Percentiles rank a stretch among this genome's conserved stretches.
These are phyloP conservation scores for Gasteruption jaculator DNA, from an alignment of 2,888 invertebrate genomes.

Conservation along the genomic window DNA sequence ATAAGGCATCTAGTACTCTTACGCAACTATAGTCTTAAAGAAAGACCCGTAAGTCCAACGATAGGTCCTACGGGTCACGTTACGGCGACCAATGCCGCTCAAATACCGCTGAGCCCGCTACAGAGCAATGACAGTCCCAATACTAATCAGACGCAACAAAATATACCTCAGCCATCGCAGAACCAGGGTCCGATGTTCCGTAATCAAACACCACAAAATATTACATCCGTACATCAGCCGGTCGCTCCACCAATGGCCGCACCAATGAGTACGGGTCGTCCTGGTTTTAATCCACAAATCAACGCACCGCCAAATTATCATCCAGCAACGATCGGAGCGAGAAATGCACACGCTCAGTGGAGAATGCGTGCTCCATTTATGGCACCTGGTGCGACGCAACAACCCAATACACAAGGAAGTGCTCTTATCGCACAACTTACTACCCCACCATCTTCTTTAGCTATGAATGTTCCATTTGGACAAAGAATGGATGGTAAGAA, in stretches of 20 bases:
- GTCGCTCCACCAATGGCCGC: slow-evolving; percentile 35
- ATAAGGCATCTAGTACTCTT: slow-evolving; percentile 72
- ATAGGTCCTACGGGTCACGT: slow-evolving; percentile 56
- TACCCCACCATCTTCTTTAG: slow-evolving; percentile 56
- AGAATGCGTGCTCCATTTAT: slow-evolving; percentile 43
- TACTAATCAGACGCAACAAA: slow-evolving; percentile 48
- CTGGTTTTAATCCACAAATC: slow-evolving; percentile 47
- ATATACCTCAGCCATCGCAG: slow-evolving; percentile 39
- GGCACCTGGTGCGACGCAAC: slow-evolving; percentile 32
- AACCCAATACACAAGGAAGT: slow-evolving; percentile 52
- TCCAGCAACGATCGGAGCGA: slow-evolving; percentile 37
- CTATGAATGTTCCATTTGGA: slow-evolving; percentile 52
- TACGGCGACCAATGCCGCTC: slow-evolving; percentile 37
- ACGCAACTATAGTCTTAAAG: slow-evolving; percentile 56
- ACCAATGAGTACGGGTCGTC: slow-evolving; percentile 41
- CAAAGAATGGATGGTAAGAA: slow-evolving; percentile 50
- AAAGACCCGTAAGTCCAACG: slow-evolving; percentile 65
- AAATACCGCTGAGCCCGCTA: slow-evolving; percentile 56
- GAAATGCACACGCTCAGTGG: slow-evolving; percentile 38
- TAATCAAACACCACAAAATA: slow-evolving; percentile 39
- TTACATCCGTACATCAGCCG: slow-evolving; percentile 42
- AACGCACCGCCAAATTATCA: slow-evolving; percentile 55
- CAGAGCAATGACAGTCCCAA: slow-evolving; percentile 58
- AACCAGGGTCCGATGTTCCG: slow-evolving; percentile 50
- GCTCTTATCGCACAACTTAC: slow-evolving; percentile 59